Evolutionary conservation across 2,888 invertebrate genomes (phyloP).

Genomic region (Copidosoma aretas): DNA sequence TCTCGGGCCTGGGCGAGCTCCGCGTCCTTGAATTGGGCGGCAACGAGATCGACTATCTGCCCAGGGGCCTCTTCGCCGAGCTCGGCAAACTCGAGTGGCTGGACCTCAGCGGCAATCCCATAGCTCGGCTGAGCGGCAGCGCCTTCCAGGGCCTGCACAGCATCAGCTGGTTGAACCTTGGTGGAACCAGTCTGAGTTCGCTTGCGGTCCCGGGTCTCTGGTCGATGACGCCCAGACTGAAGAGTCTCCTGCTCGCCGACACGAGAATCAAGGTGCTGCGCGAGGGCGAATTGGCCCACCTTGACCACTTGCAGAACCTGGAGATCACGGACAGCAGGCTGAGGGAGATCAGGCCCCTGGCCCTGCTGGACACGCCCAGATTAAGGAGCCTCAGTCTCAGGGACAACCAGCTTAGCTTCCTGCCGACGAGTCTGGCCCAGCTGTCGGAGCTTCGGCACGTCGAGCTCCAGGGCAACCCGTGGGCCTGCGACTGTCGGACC

Average conservation of each 20-base stretch:
- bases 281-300: conserved; percentile 72
- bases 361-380: conserved; percentile 53
- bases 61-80: conserved; percentile 74
- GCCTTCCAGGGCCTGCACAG: conserved; percentile 69
- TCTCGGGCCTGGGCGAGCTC: conserved; percentile 76
- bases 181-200: conserved; percentile 28
- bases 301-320: conserved; percentile 70
- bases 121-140: conserved; percentile 66
- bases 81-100: conserved; percentile 69
- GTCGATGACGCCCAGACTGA: conserved; percentile 64
- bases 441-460: conserved; percentile 71
- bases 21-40: conserved; percentile 71
- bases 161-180: conserved; percentile 68
- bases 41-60: conserved; percentile 72
- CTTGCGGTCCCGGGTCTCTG: conserved; percentile 53
- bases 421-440: conserved; percentile 74
- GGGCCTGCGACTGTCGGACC: conserved; percentile 87
- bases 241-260: conserved; percentile 67
- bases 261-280: conserved; percentile 73
- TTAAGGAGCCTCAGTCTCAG: conserved; percentile 61
- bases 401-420: conserved; percentile 73
- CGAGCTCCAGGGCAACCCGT: conserved; percentile 77
- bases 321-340: conserved; percentile 67
- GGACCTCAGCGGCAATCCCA: conserved; percentile 70
- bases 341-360: conserved; percentile 51